phyloP scores from a whole-genome alignment of 2,113 vertebrate genomes.

The Larimichthys crocea region DNA sequence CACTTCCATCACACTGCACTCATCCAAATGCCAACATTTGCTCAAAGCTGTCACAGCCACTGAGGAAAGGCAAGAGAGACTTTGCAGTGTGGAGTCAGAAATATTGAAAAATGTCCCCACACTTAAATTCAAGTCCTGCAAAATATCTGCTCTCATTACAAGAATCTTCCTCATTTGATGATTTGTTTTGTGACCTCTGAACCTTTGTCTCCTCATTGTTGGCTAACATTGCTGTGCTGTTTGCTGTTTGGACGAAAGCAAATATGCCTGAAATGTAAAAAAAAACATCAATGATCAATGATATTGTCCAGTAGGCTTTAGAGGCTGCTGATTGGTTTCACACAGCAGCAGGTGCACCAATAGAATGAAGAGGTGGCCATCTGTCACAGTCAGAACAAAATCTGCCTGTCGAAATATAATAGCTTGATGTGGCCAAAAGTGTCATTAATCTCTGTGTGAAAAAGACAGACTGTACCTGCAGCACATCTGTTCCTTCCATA shows the following conservation, averaged over 20 bases:
- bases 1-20: slow-evolving; percentile 17
- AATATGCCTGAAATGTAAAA: neutral
- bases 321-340: neutral
- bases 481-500: too few relatives aligned
- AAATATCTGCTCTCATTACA: neutral
- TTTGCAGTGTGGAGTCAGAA: neutral
- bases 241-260: neutral
- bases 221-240: neutral
- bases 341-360: too few relatives aligned
- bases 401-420: too few relatives aligned
- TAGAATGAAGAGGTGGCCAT: too few relatives aligned
- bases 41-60: slow-evolving; percentile 31
- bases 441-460: too few relatives aligned
- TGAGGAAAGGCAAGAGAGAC: neutral
- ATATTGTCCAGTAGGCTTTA: too few relatives aligned
- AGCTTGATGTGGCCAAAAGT: too few relatives aligned
- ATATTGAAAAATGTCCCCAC: slow-evolving; percentile 6
- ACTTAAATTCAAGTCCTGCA: neutral
- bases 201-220: neutral
- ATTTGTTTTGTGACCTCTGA: neutral
- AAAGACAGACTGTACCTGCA: too few relatives aligned
- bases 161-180: neutral
- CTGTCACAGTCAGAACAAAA: too few relatives aligned
- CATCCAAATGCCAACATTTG: slow-evolving; percentile 24
- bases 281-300: too few relatives aligned